phyloP scores from a whole-genome alignment of 2,113 vertebrate species.

The Pungitius pungitius region DNA sequence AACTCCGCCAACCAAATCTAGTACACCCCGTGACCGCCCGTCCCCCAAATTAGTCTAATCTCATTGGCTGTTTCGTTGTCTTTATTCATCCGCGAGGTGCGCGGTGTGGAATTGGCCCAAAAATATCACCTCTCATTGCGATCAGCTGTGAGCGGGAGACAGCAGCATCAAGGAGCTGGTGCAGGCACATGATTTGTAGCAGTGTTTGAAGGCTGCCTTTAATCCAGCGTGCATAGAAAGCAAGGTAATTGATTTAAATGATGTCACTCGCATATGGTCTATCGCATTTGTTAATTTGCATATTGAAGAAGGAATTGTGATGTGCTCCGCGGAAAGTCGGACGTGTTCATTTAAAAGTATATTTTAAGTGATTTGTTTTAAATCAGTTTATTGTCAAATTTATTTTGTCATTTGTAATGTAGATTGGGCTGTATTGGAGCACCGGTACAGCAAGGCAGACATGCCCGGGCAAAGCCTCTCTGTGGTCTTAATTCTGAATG shows the following conservation, averaged over 20 bases:
- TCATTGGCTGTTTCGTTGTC: slow-evolving; percentile 33
- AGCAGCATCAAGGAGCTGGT: not conserved
- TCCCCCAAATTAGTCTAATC: not conserved
- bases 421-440: not conserved
- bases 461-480: slow-evolving; percentile 65
- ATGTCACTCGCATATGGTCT: not conserved
- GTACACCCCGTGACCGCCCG: not conserved
- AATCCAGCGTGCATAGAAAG: not conserved
- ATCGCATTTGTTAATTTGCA: not conserved
- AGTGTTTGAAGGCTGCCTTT: not conserved
- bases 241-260: not conserved
- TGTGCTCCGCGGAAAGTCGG: no score
- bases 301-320: not conserved
- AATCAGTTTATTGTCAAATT: no score
- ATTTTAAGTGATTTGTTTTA: not conserved
- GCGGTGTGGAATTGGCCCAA: not conserved
- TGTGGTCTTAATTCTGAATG: not conserved
- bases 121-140: not conserved
- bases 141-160: slow-evolving; percentile 51
- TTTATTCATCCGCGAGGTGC: not conserved
- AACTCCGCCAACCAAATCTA: slow-evolving; percentile 6
- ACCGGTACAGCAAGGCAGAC: slow-evolving; percentile 33
- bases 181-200: slow-evolving; percentile 32
- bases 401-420: not conserved
- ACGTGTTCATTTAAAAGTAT: not conserved